A percentile compares a stretch with the other conserved stretches of the same genome.
Evolutionary conservation across 2,113 vertebrate genomes (phyloP).

Genomic region (Pterocles burchelli): DNA sequence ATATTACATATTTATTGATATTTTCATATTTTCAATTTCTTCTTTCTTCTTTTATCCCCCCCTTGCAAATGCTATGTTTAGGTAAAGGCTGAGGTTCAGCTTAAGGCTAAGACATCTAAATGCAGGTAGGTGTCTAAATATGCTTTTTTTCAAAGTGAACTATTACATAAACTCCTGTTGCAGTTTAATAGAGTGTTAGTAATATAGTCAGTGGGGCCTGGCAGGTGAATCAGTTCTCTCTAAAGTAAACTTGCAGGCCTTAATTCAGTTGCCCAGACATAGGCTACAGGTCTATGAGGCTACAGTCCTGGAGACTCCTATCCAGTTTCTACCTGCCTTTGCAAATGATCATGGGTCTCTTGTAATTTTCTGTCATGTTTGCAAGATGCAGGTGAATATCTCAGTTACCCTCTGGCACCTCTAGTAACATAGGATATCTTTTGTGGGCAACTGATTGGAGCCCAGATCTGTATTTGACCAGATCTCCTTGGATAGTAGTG

Average conservation of each 20-base stretch:
- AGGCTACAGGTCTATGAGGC: background rate
- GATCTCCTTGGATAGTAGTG: background rate
- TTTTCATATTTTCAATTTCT: background rate
- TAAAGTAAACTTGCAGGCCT: background rate
- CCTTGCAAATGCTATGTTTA: background rate
- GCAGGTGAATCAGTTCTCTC: background rate
- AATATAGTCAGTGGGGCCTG: background rate
- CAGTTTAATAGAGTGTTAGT: background rate
- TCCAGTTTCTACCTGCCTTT: background rate
- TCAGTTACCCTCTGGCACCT: background rate
- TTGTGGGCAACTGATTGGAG: background rate
- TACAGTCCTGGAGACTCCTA: background rate
- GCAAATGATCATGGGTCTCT: background rate
- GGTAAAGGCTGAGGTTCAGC: background rate
- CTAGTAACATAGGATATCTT: background rate
- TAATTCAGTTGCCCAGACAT: background rate
- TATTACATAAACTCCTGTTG: background rate
- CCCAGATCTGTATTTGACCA: background rate
- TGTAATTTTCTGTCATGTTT: background rate
- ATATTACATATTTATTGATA: background rate
- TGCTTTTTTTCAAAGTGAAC: background rate
- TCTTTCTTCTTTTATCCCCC: rapidly evolving
- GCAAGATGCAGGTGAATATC: background rate
- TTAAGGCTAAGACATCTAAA: background rate
- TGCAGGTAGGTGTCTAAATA: background rate